These are phyloP conservation scores for Brachyptera putata DNA, from an alignment of 2,888 invertebrate genomes.

Conservation along the genomic window DNA sequence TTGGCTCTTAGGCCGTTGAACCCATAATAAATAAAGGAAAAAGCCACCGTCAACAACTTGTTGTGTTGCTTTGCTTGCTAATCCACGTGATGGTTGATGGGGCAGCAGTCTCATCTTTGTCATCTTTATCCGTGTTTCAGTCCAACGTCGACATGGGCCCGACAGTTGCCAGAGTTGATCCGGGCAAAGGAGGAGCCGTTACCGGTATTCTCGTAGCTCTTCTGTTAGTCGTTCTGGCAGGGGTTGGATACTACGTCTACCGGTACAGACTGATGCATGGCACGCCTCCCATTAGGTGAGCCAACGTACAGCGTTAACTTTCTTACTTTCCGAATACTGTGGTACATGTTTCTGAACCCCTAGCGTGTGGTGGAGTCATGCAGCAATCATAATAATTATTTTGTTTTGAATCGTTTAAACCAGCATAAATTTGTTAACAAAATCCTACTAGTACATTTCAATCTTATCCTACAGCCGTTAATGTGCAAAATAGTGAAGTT, in stretches of 20 bases:
- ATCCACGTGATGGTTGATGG: background rate
- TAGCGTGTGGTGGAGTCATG: too few relatives aligned
- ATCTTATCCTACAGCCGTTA: too few relatives aligned
- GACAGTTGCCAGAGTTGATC: background rate
- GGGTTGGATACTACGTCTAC: background rate
- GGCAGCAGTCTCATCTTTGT: background rate
- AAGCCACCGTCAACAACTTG: background rate
- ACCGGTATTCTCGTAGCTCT: background rate
- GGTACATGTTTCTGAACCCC: too few relatives aligned
- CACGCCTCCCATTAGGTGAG: background rate
- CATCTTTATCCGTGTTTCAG: too few relatives aligned
- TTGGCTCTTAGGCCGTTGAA: too few relatives aligned
- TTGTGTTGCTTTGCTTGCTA: background rate
- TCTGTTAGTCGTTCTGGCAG: background rate
- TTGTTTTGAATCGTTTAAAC: too few relatives aligned
- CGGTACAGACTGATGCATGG: background rate
- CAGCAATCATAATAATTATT: too few relatives aligned
- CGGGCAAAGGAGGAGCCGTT: background rate
- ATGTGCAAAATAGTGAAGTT: too few relatives aligned
- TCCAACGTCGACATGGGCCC: background rate
- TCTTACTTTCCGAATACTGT: background rate
- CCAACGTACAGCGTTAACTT: background rate
- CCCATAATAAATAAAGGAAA: too few relatives aligned
- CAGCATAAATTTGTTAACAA: too few relatives aligned
- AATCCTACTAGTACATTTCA: too few relatives aligned